These are phyloP conservation scores for Idaea biselata DNA, from an alignment of 2,888 invertebrate species.

Conservation along the genomic window DNA sequence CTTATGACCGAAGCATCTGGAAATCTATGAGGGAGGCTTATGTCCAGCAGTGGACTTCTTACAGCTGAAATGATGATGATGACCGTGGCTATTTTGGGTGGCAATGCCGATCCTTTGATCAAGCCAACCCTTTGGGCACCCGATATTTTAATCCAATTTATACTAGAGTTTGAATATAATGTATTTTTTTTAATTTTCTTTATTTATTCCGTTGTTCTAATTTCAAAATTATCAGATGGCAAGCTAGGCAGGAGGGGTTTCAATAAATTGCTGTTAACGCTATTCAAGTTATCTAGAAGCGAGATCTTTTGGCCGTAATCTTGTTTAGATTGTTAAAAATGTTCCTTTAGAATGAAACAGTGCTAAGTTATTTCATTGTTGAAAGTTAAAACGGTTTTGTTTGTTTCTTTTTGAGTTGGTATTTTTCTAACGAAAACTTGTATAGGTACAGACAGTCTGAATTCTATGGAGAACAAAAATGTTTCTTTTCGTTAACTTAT, in stretches of 20 bases:
- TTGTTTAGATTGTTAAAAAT: background rate
- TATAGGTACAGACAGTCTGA: background rate
- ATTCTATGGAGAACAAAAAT: background rate
- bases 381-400: constrained; percentile 18
- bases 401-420: constrained; percentile 10
- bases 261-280: background rate
- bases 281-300: background rate
- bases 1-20: no score
- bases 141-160: no score
- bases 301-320: background rate
- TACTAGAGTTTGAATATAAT: no score
- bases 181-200: background rate
- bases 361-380: constrained; percentile 5
- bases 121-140: no score
- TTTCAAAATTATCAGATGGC: background rate
- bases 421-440: constrained; percentile 4
- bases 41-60: no score
- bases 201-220: background rate
- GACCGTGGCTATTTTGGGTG: no score
- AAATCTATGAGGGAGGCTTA: no score
- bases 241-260: background rate
- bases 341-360: background rate
- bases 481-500: background rate
- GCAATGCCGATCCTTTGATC: no score
- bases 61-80: no score